Evolutionary conservation across 1,140 invertebrate species (phyloP).

Genomic region (Diorhabda elongata): DNA sequence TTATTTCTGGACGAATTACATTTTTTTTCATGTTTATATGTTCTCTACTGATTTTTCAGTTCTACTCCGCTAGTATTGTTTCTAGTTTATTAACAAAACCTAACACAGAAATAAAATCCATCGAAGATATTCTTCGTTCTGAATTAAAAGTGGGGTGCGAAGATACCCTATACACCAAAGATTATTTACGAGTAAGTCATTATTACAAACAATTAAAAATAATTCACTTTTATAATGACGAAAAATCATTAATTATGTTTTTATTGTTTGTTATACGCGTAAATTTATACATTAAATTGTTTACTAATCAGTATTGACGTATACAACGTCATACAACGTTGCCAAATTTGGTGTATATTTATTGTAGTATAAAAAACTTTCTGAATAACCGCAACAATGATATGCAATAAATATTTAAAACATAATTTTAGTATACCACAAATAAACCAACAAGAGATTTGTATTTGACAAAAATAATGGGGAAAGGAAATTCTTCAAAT

Average conservation of each 20-base stretch:
- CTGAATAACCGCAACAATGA: no score
- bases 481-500: background rate
- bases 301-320: no score
- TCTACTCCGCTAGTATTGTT: conserved; percentile 70
- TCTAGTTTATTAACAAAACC: conserved; percentile 64
- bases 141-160: conserved; percentile 33
- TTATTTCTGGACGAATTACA: conserved; percentile 57
- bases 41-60: conserved; percentile 62
- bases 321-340: no score
- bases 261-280: no score
- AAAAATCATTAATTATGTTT: no score
- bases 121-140: conserved; percentile 40
- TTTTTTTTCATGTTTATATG: conserved; percentile 59
- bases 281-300: no score
- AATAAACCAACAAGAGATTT: background rate
- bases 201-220: no score
- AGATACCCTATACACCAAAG: conserved; percentile 32
- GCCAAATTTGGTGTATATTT: no score
- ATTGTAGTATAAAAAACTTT: no score
- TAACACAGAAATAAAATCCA: conserved; percentile 57
- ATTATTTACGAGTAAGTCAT: conserved; percentile 28
- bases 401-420: no score
- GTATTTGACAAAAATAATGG: conserved; percentile 5
- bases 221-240: no score
- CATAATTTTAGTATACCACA: conserved; percentile 5